Evolutionary conservation across 2,113 vertebrate genomes (phyloP), one percentile per base, ranked within the genome.

Genomic region (Kryptolebias marmoratus): DNA sequence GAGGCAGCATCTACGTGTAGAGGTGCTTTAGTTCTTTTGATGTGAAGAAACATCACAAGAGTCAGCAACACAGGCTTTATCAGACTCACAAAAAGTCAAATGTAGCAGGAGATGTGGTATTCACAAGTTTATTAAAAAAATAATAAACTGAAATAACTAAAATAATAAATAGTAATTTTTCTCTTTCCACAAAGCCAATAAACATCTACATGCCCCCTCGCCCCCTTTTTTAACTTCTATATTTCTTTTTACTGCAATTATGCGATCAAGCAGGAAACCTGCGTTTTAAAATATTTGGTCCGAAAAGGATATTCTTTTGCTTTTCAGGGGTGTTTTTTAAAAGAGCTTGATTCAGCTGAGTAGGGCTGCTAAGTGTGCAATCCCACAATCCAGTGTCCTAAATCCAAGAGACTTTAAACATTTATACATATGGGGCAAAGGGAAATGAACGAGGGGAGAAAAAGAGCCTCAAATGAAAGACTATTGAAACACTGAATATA

Each of bases 341-440:
- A 83, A 67, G 63, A 49, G 60, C 78, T 82, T 81, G 80, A 67
- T 36, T 77, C 60, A 5, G 10, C 77, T 80, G 83, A 90, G 84
- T 73, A 79, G 67, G 42, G 58, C 66, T 65, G 75, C 69, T 79
- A 81, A 79, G 60, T 70, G 67, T 50, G 22, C 71, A 81, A 58
- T 82, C 68, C 68, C 47, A 53, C 74, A 83, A 82, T 82, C 45
- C 63, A 77, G 53, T 71, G 60, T 71, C 60, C 75, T 67, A 82
- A 85, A 87, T 91, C 72, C 77, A 56, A 18, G 49, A 73, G 72
- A 79, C 71, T 77, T 79, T 82, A 56, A 82, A 70, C 80, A 87
- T 73, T 79, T 44, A 71, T 69, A 66, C 53, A 74, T 71, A 65
- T 61, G 60, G 53, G 65, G 16, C 50, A 44, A 59, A 22, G 22